Base-by-base conservation (phyloP, 35 echinoderm and acorn worm genomes). In the Nesometra sesokonis region DNA sequence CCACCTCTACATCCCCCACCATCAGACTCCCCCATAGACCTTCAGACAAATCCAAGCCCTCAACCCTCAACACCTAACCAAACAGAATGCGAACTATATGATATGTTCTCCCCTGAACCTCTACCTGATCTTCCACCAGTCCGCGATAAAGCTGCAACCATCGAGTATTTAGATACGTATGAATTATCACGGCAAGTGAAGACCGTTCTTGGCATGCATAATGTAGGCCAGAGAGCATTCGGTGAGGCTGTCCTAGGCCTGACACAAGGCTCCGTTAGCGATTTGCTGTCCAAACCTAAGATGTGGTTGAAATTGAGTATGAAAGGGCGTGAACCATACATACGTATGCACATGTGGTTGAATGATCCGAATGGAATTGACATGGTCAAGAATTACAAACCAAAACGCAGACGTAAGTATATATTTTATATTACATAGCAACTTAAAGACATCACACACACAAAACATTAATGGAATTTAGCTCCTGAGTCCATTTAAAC, bases 291-390 rank as follows among this genome's bases (percentile, higher is more conserved):
- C 21, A 99, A 99, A 82, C 96, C 96, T 21, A 99, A 99, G 86
- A 93, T 93, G 90, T 99, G 96, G 96, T 79, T 94, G 5, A 99
- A 93, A 37, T 80, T 99, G 92, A 99, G 96, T 76, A 92, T 99
- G 96, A 99, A 99, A 82, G 96, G 96, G 43, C 43, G 92, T 38
- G 96, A 99, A 79, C 96, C 96, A 19, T 99, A 94, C 57, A 87
- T 99, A 33, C 87, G 96, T 36, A 99, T 99, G 96, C 93, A 99
- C 80, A 78, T 99, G 37, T 99, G 96, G 96, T 57, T 99, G 13
- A 93, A 94, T 46, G 96, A 99, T 76, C 86, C 86, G 27, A 89
- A 94, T 36, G 90, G 96, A 31, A 90, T 94, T n/a, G 89, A 91
- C 36, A 99, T 88, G 47, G 90, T 99, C 78, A 94, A 93, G 82